phyloP scores from a whole-genome alignment of 2,113 vertebrate genomes.

The Ailuropoda melanoleuca region DNA sequence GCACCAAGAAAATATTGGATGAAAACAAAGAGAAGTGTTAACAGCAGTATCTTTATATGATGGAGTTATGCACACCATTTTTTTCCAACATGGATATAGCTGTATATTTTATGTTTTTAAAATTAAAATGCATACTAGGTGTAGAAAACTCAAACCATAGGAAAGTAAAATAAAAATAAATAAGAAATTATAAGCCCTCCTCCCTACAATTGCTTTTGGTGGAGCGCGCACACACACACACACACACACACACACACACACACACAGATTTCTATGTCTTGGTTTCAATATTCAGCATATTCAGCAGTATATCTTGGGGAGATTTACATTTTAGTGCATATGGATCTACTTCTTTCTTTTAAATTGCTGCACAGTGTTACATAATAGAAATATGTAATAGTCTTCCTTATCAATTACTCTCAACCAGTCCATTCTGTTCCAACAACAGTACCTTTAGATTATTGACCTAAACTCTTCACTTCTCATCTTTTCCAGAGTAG shows the following conservation, averaged over 20 bases:
- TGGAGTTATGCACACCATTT: neutral
- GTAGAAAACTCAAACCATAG: neutral
- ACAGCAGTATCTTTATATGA: neutral
- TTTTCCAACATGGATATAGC: slow-evolving; percentile 2
- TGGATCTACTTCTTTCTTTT: neutral
- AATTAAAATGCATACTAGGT: neutral
- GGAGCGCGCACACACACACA: neutral
- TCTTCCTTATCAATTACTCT: neutral
- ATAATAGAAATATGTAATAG: neutral
- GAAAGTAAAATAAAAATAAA: slow-evolving; percentile 32
- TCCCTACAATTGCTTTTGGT: neutral
- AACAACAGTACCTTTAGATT: neutral
- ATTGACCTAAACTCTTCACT: neutral
- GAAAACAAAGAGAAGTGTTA: slow-evolving; percentile 45
- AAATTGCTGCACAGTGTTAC: neutral
- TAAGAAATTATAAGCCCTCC: neutral
- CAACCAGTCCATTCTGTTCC: neutral
- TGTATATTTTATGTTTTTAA: neutral
- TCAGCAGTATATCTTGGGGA: neutral
- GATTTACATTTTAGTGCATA: neutral
- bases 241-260: neutral
- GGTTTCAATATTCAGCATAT: neutral
- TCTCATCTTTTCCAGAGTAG: neutral
- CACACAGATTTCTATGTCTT: neutral
- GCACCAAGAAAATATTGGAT: neutral